A percentile compares a stretch with the other conserved stretches of the same genome.
Conservation (phyloP, 2,113 vertebrate species). For the Hucho hucho region DNA sequence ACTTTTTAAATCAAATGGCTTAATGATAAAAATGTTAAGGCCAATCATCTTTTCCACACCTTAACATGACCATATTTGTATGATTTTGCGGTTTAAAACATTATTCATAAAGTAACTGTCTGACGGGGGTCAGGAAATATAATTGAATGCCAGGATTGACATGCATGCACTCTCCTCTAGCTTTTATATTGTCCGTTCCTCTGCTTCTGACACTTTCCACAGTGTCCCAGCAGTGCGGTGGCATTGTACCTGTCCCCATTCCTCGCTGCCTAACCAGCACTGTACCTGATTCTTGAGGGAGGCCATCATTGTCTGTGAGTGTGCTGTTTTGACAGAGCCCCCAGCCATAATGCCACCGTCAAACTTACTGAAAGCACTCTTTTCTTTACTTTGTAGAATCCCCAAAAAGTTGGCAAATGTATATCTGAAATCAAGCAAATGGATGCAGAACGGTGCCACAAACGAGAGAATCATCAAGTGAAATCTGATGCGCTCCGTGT, state of each 20-base stretch:
- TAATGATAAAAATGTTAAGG: conserved; percentile 68
- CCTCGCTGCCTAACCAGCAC: conserved; percentile 65
- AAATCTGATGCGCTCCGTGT: conserved; percentile 63
- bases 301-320: conserved; percentile 49
- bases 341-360: conserved; percentile 46
- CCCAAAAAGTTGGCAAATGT: conserved; percentile 75
- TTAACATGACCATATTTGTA: conserved; percentile 21
- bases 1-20: conserved; percentile 66
- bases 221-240: conserved; percentile 47
- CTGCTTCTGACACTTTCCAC: conserved; percentile 52
- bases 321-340: conserved; percentile 58
- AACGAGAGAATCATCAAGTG: conserved; percentile 67
- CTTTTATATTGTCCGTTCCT: conserved; percentile 34
- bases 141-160: conserved; percentile 58
- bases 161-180: conserved; percentile 46
- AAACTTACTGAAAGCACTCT: conserved; percentile 41
- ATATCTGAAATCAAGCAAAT: conserved; percentile 75
- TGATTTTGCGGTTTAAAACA: conserved; percentile 27
- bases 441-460: conserved; percentile 46
- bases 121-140: conserved; percentile 37
- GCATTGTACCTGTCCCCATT: conserved; percentile 59
- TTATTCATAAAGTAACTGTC: conserved; percentile 40
- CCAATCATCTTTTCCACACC: conserved; percentile 39
- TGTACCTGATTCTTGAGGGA: conserved; percentile 39
- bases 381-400: conserved; percentile 51